Base-by-base conservation (phyloP, 2,113 vertebrate species). In the Lasiurus cinereus region DNA sequence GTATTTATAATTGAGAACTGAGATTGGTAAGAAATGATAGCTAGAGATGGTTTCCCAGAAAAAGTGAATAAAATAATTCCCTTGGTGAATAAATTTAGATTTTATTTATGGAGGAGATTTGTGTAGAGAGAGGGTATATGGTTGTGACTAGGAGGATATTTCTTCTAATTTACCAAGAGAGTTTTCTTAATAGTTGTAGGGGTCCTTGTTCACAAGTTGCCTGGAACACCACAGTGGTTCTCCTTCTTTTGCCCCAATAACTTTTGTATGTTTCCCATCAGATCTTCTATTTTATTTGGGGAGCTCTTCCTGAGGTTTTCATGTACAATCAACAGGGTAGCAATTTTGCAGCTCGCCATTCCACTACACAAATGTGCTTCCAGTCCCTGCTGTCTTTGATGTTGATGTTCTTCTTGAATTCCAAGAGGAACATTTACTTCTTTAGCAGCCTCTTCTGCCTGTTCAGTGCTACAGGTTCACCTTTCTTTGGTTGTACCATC, bases 1-100 rank as follows among this genome's bases (percentile, higher is more conserved):
- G 1, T 91, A 59, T 67, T 85, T 89, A 27, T 74, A 83, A 54
- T 6, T 76, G 76, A 94, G 43, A 27, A 5, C 73, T 86, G 54
- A 92, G 11, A 22, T 92, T 86, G 36, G 18, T 92, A 59, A 59
- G 39, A 77, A 64, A 70, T 46, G n/a, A 67, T 78, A 64, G 27
- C 11, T 74, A 39, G 43, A 92, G 24, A 52, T 73, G 31, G 5
- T 52, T 84, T 31, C 31, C 16, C 9, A 69, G 39, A 0, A 59
- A 66, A 67, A 78, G 39, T n/a, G n/a, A 92, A 62, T 24, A 72
- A 66, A 72, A 64, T 6, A 89, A 39, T 82, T 72, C 18, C 15
- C 10, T 79, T 11, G 31, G 11, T 59, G n/a, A 88, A 12, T 29
- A 36, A 64, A 74, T 88, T 80, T 67, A 66, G 11, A 89, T 70